A percentile compares a stretch with the other conserved stretches of the same genome.
These are phyloP conservation scores for Meganola albula DNA, from an alignment of 2,888 invertebrate genomes.

Conservation along the genomic window DNA sequence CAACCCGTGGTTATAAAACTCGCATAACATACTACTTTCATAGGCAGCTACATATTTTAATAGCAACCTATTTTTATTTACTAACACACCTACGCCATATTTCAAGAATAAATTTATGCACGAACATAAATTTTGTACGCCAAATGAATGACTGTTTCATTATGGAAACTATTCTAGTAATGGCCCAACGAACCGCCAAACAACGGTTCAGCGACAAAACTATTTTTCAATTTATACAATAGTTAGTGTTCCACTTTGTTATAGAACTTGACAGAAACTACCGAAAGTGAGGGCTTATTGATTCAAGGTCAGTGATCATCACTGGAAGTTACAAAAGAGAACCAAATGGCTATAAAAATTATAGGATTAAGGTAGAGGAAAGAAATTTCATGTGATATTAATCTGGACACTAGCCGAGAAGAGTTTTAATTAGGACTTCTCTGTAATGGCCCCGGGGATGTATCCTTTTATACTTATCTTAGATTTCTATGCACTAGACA, in stretches of 20 bases:
- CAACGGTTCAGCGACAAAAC: conserved; percentile 20
- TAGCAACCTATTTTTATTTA: not conserved
- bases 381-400: no score
- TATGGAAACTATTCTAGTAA: conserved; percentile 21
- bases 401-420: conserved; percentile 10
- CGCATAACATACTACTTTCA: not conserved
- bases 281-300: no score
- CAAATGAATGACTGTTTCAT: conserved; percentile 21
- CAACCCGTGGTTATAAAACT: no score
- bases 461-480: no score
- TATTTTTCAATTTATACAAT: conserved; percentile 27
- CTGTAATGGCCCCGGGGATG: conserved; percentile 13
- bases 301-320: no score
- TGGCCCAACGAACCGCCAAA: conserved; percentile 7
- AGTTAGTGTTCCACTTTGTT: conserved; percentile 2
- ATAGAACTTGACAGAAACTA: no score
- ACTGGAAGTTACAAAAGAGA: no score
- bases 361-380: no score
- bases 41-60: not conserved
- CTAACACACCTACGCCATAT: not conserved
- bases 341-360: no score
- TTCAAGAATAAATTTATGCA: conserved; percentile 11
- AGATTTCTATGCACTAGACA: conserved; percentile 6
- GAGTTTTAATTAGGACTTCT: conserved; percentile 16
- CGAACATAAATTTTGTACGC: conserved; percentile 11